A percentile compares a stretch with the other conserved stretches of the same genome.
These are phyloP conservation scores for Agrilus cyanescens DNA, from an alignment of 2,888 invertebrate species.

Conservation along the genomic window DNA sequence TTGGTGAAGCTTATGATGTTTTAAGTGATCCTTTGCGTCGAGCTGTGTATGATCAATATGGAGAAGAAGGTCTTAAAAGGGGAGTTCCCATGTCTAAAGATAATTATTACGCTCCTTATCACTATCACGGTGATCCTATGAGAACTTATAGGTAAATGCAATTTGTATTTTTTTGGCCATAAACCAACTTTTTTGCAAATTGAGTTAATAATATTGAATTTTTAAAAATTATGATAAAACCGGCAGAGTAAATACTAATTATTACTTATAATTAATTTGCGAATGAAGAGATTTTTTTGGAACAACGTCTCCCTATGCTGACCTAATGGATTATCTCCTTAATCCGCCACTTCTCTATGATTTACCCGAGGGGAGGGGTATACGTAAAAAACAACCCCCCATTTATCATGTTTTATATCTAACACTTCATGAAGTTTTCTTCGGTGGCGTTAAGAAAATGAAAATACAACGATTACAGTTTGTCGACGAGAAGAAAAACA, in stretches of 20 bases:
- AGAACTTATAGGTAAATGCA: conserved; percentile 49
- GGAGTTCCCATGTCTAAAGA: conserved; percentile 59
- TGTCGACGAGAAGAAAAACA: conserved; percentile 47
- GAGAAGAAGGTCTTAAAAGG: conserved; percentile 74
- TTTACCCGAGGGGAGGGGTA: conserved; percentile 46
- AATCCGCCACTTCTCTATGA: conserved; percentile 52
- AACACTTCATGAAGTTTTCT: conserved; percentile 53
- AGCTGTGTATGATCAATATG: conserved; percentile 80
- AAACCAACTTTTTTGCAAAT: no score
- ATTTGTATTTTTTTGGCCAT: no score
- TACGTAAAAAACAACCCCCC: conserved; percentile 50
- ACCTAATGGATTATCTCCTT: conserved; percentile 54
- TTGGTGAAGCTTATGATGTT: conserved; percentile 72
- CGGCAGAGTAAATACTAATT: neutral
- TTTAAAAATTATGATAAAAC: no score
- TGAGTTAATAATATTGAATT: no score
- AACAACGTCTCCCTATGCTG: conserved; percentile 69
- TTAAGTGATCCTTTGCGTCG: conserved; percentile 53
- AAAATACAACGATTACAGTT: conserved; percentile 64
- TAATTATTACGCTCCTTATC: conserved; percentile 58
- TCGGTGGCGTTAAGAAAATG: conserved; percentile 72
- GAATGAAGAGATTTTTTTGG: conserved; percentile 61
- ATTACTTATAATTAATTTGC: neutral
- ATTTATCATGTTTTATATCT: conserved; percentile 44
- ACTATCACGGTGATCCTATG: conserved; percentile 70